Conservation (phyloP, 2,113 vertebrate species). For the Toxotes chatareus region DNA sequence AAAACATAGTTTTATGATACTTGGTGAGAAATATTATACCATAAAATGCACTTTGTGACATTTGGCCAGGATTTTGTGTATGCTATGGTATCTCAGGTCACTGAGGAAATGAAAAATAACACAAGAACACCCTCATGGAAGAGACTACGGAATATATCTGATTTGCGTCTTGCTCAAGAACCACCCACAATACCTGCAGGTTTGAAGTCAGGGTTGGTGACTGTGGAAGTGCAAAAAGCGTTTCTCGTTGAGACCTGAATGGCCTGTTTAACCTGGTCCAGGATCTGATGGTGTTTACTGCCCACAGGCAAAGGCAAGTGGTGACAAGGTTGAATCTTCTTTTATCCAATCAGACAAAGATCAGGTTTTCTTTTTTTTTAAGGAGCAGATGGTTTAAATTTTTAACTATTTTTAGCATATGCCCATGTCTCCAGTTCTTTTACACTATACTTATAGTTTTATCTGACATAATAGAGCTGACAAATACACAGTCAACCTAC, state of each 20-base stretch:
- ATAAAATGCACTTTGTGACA: background rate
- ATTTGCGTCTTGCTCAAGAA: slow-evolving; percentile 7
- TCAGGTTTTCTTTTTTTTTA: background rate
- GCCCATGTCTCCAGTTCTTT: background rate
- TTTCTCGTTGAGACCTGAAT: slow-evolving; percentile 11
- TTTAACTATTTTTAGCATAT: background rate
- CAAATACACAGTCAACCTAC: background rate
- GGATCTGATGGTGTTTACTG: slow-evolving; percentile 23
- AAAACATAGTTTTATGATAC: background rate
- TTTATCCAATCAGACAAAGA: slow-evolving; percentile 13
- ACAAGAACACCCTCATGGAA: background rate
- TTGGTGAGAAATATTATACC: background rate
- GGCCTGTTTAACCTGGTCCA: slow-evolving; percentile 23
- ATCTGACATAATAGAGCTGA: background rate
- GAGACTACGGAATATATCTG: background rate
- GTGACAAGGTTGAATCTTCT: slow-evolving; percentile 15
- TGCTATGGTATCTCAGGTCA: background rate
- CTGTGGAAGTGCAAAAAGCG: background rate
- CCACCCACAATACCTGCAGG: background rate
- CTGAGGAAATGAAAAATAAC: background rate
- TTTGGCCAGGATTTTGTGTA: background rate
- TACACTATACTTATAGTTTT: background rate
- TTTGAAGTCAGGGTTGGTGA: background rate
- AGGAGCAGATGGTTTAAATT: background rate
- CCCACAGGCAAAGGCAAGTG: slow-evolving; percentile 23